Base-by-base conservation (phyloP, 2,797 vertebrate species). In the Falco rusticolus region DNA sequence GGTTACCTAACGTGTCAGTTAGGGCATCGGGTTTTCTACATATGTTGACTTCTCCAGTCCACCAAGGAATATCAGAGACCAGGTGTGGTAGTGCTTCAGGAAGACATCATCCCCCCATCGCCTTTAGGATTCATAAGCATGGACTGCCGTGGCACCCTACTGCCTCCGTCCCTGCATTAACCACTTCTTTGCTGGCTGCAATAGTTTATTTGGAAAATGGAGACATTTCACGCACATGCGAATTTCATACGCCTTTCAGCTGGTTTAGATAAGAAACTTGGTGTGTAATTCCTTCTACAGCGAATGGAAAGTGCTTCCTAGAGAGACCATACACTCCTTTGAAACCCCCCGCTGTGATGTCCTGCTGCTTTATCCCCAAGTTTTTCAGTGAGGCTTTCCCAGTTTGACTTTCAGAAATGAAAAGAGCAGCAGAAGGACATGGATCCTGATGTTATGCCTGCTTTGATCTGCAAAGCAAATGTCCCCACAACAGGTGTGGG, bases 401-500 rank as follows among this genome's bases (percentile, higher is more conserved):
- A 54, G 12, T 6, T 13, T 43, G 56, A 65, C 45, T 61, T 54
- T 86, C 56, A 43, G n/a, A 48, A 60, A 88, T 6, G 1, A 29
- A 43, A 57, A 77, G 37, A 85, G 19, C 26, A 68, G 43, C 37
- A 63, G 50, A 85, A 77, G 50, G 29, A 56, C 48, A 13, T 34
- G 50, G 50, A 16, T 61, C 33, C 56, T 80, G 22, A 16, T 5
- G 6, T 7, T 51, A 11, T 22, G 16, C 28, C 53, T 53, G 20
- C 61, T 65, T n/a, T 37, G 26, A 41, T 84, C n/a, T n/a, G 43
- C 60, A 25, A 4, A 69, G 13, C 34, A 78, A 61, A 43, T 43
- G 26, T 54, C 15, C 0, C 15, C 2, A 0, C 31, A 20, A n/a
- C 10, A 5, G 20, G 5, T 39, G 22, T 59, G 50, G 37, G 63